These are phyloP conservation scores for Drosophila koepferae DNA, from an alignment of 2,888 invertebrate species.

Conservation along the genomic window DNA sequence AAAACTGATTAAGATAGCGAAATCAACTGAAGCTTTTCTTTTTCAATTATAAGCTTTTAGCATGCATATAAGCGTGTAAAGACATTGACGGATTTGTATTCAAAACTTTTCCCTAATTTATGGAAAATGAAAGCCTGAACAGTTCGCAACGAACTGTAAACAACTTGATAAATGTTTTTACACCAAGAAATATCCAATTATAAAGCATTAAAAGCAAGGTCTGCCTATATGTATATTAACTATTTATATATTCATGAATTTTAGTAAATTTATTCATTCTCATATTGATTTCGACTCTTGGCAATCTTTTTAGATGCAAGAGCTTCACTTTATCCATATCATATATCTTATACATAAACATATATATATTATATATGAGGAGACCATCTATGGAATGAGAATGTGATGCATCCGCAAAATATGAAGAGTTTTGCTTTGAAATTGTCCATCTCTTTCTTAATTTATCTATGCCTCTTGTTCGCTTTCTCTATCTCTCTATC, in stretches of 20 bases:
- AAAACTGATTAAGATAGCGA: neutral
- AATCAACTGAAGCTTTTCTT: neutral
- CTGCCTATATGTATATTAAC: neutral
- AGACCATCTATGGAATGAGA: too few relatives aligned
- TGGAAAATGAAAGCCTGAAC: too few relatives aligned
- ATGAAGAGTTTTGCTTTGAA: too few relatives aligned
- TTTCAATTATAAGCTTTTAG: neutral
- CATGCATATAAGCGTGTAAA: too few relatives aligned
- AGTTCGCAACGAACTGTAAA: neutral
- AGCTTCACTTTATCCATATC: slow-evolving; percentile 12
- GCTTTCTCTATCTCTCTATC: neutral
- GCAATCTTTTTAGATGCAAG: slow-evolving; percentile 17
- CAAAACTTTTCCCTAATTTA: too few relatives aligned
- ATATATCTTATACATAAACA: too few relatives aligned
- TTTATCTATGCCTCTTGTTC: neutral
- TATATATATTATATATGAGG: too few relatives aligned
- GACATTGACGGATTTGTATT: too few relatives aligned
- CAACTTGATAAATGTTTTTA: neutral
- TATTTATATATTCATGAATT: neutral
- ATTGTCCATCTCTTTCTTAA: too few relatives aligned
- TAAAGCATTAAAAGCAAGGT: neutral
- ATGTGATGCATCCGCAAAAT: too few relatives aligned
- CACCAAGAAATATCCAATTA: neutral
- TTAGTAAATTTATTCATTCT: neutral
- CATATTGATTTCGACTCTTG: neutral